Percentiles rank a stretch among this genome's conserved stretches.
These are phyloP conservation scores for Cyprinella venusta DNA, from an alignment of 2,797 vertebrate genomes.

Conservation along the genomic window DNA sequence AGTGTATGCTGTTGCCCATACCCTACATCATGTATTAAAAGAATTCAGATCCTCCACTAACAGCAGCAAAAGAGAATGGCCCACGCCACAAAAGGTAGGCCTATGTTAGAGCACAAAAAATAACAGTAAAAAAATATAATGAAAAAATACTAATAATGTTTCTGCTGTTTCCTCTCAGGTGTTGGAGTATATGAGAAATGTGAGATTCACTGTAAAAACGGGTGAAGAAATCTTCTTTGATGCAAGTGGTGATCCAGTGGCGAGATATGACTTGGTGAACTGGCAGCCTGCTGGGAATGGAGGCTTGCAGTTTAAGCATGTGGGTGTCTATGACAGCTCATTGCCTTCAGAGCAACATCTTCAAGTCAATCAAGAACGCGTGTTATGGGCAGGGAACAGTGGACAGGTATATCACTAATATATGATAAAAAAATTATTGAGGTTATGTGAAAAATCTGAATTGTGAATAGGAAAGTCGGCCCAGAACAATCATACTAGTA, in stretches of 20 bases:
- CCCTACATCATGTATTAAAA: slow-evolving; percentile 60
- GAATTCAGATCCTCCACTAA: background rate
- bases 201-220: slow-evolving; percentile 53
- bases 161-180: background rate
- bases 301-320: slow-evolving; percentile 69
- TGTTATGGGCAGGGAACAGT: slow-evolving; percentile 68
- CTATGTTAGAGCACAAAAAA: background rate
- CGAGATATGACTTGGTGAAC: slow-evolving; percentile 76
- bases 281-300: slow-evolving; percentile 69
- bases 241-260: slow-evolving; percentile 70
- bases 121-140: background rate
- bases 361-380: slow-evolving; percentile 61
- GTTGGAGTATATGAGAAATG: slow-evolving; percentile 41
- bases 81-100: slow-evolving; percentile 38
- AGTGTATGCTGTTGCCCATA: slow-evolving; percentile 72
- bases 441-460: background rate
- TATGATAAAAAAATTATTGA: background rate
- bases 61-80: background rate
- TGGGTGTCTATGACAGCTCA: slow-evolving; percentile 75
- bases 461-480: too few species aligned
- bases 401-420: slow-evolving; percentile 60
- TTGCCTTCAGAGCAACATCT: slow-evolving; percentile 65
- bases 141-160: too few species aligned
- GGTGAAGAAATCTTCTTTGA: slow-evolving; percentile 63
- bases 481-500: too few species aligned